These are phyloP conservation scores for Drosophila pegasa DNA, from an alignment of 2,888 invertebrate genomes.

Conservation along the genomic window DNA sequence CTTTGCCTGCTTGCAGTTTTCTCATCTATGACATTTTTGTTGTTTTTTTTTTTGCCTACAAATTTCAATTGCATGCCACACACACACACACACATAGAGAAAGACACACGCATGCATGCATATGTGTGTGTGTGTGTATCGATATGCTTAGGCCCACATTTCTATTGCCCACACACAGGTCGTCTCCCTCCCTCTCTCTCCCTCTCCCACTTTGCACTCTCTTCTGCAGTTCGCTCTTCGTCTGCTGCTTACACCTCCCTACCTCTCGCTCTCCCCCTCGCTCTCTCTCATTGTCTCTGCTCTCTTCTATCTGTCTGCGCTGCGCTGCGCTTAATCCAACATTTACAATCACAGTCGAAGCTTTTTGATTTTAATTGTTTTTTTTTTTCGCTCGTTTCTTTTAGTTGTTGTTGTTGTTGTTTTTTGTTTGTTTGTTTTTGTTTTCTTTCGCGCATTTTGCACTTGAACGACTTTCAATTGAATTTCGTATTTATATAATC, in stretches of 20 bases:
- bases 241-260: too few species aligned
- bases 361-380: conserved; percentile 50
- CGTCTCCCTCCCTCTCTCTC: neutral
- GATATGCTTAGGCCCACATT: conserved; percentile 4
- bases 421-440: conserved; percentile 28
- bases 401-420: conserved; percentile 21
- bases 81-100: neutral
- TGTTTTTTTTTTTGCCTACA: conserved; percentile 29
- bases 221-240: neutral
- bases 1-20: conserved; percentile 8
- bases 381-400: conserved; percentile 18
- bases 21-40: conserved; percentile 20
- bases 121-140: neutral
- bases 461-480: conserved; percentile 76
- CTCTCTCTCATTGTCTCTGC: neutral
- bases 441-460: conserved; percentile 62
- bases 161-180: conserved; percentile 7
- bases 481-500: conserved; percentile 72
- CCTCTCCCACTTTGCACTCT: neutral
- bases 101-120: neutral
- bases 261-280: neutral
- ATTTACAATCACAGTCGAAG: conserved; percentile 49
- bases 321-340: conserved; percentile 45
- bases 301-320: neutral
- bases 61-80: conserved; percentile 36